These are phyloP conservation scores for Drosophila micromelanica DNA, from an alignment of 1,140 invertebrate genomes.

Conservation along the genomic window DNA sequence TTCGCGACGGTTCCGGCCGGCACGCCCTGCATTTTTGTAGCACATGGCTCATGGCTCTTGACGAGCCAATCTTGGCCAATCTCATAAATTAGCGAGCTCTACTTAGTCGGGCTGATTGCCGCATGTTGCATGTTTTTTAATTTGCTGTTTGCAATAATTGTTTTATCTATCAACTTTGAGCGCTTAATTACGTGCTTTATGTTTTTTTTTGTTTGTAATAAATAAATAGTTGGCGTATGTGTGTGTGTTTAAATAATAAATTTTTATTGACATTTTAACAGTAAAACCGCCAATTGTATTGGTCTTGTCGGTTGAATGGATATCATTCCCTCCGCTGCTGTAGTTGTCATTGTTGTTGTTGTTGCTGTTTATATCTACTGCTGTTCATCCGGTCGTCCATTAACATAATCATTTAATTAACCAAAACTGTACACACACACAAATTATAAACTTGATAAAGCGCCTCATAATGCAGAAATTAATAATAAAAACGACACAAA, in stretches of 20 bases:
- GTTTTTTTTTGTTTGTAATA: constrained; percentile 41
- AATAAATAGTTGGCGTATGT: constrained; percentile 35
- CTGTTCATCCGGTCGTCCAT: constrained; percentile 78
- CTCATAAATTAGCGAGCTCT: constrained; percentile 34
- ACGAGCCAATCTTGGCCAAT: constrained; percentile 19
- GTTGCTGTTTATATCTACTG: constrained; percentile 65
- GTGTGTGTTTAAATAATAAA: constrained; percentile 70
- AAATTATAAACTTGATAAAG: constrained; percentile 52
- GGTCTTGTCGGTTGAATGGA: constrained; percentile 72
- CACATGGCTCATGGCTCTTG: neutral
- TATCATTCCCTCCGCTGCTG: constrained; percentile 49
- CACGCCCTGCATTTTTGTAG: constrained; percentile 45
- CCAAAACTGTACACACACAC: constrained; percentile 63
- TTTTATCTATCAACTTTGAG: constrained; percentile 72
- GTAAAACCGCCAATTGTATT: constrained; percentile 77
- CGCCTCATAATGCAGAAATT: constrained; percentile 24
- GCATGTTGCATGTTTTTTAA: constrained; percentile 67
- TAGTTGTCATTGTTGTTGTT: constrained; percentile 27
- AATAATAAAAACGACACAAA: neutral
- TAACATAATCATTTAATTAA: constrained; percentile 83
- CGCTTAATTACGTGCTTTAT: constrained; percentile 68
- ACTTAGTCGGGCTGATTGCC: constrained; percentile 67
- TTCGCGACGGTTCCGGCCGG: constrained; percentile 40
- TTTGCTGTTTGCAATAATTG: constrained; percentile 76
- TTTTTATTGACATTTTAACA: constrained; percentile 82